These are phyloP conservation scores for Aplochiton taeniatus DNA, from an alignment of 2,797 vertebrate species.

Conservation along the genomic window DNA sequence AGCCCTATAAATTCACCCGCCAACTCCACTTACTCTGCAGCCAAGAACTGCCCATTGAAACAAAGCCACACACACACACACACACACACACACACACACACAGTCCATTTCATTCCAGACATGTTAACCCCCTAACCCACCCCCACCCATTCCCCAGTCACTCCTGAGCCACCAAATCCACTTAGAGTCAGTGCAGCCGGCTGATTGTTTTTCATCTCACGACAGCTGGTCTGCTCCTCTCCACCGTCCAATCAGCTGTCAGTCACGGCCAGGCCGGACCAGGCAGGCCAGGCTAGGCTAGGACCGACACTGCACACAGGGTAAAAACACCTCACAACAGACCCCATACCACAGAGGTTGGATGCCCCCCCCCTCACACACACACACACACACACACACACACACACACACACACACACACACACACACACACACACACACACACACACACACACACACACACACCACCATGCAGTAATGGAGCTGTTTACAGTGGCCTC, in stretches of 20 bases:
- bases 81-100: not conserved
- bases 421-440: conserved; percentile 7
- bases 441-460: conserved; percentile 6
- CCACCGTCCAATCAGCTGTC: conserved; percentile 1
- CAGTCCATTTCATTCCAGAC: not conserved
- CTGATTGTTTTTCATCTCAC: conserved; percentile 10
- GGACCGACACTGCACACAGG: too few species aligned
- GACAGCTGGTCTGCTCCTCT: not conserved
- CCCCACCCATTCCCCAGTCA: not conserved
- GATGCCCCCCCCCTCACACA: not conserved
- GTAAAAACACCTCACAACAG: too few species aligned
- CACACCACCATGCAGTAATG: too few species aligned
- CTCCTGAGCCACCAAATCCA: not conserved
- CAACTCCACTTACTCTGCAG: too few species aligned
- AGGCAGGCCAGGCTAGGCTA: too few species aligned
- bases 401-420: not conserved
- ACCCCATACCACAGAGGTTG: too few species aligned
- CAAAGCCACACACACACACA: conserved; percentile 3
- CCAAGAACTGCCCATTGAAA: conserved; percentile 7
- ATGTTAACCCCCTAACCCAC: not conserved
- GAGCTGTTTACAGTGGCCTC: too few species aligned
- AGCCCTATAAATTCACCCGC: too few species aligned
- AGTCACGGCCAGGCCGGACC: not conserved
- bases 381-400: not conserved
- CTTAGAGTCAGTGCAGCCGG: not conserved